Evolutionary conservation across 2,113 vertebrate genomes (phyloP), one percentile per base, ranked within the genome.

Genomic region (Trochalopteron elliotii): DNA sequence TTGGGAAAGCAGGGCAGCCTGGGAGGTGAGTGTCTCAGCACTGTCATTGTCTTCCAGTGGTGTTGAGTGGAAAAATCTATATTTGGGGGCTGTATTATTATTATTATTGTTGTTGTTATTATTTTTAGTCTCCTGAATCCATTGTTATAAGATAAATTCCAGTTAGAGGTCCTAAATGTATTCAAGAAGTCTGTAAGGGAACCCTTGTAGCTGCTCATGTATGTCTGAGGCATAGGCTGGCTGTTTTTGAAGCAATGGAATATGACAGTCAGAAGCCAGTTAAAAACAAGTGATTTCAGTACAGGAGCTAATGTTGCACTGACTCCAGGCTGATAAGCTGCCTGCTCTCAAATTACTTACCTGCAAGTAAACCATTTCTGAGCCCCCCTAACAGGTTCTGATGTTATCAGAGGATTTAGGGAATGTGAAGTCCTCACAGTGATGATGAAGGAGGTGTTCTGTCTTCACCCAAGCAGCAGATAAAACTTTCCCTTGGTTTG

Each of bases 31-130:
- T 84, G 22, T 75, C 25, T 83, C 25, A 21, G 2, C 30, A 15
- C 12, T 49, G 11, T 64, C 57, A 49, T 1, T 52, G 67, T 40
- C 69, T 45, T 91, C 44, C 22, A 40, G 1, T 33, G 37, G 11
- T 31, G 9, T 3, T 42, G 39, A 89, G 15, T 57, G 55, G 22
- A 64, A 82, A 69, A 69, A 49, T 7, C 2, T 11, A 3, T 6
- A 3, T 2, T 40, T 30, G 5, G 27, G 22, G 9, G 4, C 2
- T 50, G 12, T n/a, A 10, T n/a, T 27, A 30, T 53, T n/a, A 10
- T n/a, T 27, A 30, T 53, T 49, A 23, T 47, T 47, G 5, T 10
- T 37, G 3, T 37, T 45, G 2, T 33, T 88, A 5, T 39, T 44
- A 12, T 15, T 89, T 64, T 64, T 24, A 28, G 25, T 50, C 14